Evolutionary conservation across 2,113 vertebrate species (phyloP), one percentile per base, ranked within the genome.

Genomic region (Mesoclemmys tuberculata): DNA sequence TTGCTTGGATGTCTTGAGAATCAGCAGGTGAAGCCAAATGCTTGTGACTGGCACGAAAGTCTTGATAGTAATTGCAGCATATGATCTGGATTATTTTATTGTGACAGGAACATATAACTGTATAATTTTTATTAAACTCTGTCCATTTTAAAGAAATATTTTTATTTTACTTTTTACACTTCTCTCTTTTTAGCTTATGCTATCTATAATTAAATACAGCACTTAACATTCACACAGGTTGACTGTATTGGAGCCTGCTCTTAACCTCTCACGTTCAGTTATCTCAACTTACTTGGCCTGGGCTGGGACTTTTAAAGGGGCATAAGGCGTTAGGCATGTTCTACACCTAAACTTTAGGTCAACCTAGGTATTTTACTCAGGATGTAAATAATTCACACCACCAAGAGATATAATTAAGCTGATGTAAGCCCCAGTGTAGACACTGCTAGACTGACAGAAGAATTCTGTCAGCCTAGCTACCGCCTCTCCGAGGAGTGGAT

Each of bases 131-230:
- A 77, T 27, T 77, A 77, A 75, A 77, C 11, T 75, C 24, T 46
- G 26, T 46, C 74, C 11, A 46, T 44, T 46, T 46, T 44, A 77
- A 71, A 71, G 5, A 71, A 71, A 71, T 68, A 68, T n/a, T 71
- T 71, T 16, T 38, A 35, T 78, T 89, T 95, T 78, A 3, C 22
- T 80, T 92, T 90, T 77, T 90, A 41, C 58, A n/a, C 7, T 68
- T 88, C 10, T 80, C 86, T 74, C 46, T 83, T 19, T 35, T 19
- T 35, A 56, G 49, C 94, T 90, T 41, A 54, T 46, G 41, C 54
- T 41, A 85, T 90, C 46, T 56, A 10, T 31, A 88, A 77, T 38
- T 80, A 24, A 27, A 12, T 3, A 58, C 21, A 55, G 49, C 3
- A 35, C 6, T 80, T 68, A 44, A 54, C 24, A 26, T 5, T 1